These are phyloP conservation scores for Ptilorrhoa leucosticta DNA, from an alignment of 2,113 vertebrate genomes.

Conservation along the genomic window DNA sequence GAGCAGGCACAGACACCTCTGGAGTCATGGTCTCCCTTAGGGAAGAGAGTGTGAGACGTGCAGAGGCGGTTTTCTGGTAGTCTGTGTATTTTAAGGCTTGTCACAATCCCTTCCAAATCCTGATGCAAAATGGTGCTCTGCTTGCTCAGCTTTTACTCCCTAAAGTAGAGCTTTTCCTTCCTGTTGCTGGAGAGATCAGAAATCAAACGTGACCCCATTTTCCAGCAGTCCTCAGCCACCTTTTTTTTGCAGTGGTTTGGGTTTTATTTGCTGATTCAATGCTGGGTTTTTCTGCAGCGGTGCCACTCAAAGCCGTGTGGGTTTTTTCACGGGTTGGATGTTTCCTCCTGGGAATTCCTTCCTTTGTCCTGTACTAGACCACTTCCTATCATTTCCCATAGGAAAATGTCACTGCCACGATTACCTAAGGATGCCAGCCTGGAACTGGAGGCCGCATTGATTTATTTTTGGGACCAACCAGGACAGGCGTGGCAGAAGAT, in stretches of 20 bases:
- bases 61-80: neutral
- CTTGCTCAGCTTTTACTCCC: neutral
- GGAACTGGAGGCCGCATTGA: rapidly evolving
- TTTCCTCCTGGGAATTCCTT: neutral
- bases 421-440: neutral
- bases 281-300: rapidly evolving
- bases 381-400: neutral
- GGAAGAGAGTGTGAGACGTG: neutral
- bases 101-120: neutral
- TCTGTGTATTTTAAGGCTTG: neutral
- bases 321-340: neutral
- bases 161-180: neutral
- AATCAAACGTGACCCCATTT: rapidly evolving
- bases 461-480: neutral
- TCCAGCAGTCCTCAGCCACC: neutral
- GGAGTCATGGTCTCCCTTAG: neutral
- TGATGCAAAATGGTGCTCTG: rapidly evolving
- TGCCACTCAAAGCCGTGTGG: rapidly evolving
- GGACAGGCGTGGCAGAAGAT: neutral
- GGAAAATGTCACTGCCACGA: neutral
- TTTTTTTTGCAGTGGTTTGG: neutral
- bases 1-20: neutral
- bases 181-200: neutral
- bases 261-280: neutral
- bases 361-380: neutral